Evolutionary conservation across 2,113 vertebrate species (phyloP).

Genomic region (Aphyosemion australe): DNA sequence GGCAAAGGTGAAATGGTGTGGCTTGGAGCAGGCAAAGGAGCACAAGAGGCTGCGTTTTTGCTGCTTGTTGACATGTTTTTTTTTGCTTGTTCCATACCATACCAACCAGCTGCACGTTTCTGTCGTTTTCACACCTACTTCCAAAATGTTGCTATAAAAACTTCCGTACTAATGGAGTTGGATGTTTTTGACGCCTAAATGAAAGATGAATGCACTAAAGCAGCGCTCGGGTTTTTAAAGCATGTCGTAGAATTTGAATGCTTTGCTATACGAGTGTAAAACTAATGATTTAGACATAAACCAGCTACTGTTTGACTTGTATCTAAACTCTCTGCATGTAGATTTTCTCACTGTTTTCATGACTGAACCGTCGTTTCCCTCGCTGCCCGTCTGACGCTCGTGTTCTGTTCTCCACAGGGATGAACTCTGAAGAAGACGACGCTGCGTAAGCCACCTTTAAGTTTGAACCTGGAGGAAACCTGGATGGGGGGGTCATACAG

Average conservation of each 20-base stretch:
- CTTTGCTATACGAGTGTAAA: not conserved
- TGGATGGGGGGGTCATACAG: slow-evolving; percentile 69
- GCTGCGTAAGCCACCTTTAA: slow-evolving; percentile 64
- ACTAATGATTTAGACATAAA: slow-evolving; percentile 4
- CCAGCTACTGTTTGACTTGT: slow-evolving; percentile 12
- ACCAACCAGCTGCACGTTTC: slow-evolving; percentile 74
- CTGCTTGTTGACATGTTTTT: slow-evolving; percentile 80
- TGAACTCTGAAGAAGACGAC: slow-evolving; percentile 89
- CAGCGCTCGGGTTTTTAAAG: slow-evolving; percentile 45
- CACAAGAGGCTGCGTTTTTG: slow-evolving; percentile 82
- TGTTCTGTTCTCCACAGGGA: slow-evolving; percentile 83
- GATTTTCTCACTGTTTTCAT: slow-evolving; percentile 27
- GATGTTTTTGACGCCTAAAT: not conserved
- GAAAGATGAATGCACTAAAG: slow-evolving; percentile 7
- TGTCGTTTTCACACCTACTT: slow-evolving; percentile 17
- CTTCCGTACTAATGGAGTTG: slow-evolving; percentile 20
- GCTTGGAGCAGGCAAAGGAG: slow-evolving; percentile 85
- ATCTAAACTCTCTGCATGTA: slow-evolving; percentile 33
- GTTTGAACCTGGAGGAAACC: slow-evolving; percentile 71
- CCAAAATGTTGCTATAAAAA: slow-evolving; percentile 26
- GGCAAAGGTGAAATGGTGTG: slow-evolving; percentile 96
- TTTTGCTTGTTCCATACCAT: slow-evolving; percentile 85
- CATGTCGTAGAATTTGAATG: slow-evolving; percentile 42
- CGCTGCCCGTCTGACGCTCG: slow-evolving; percentile 18
- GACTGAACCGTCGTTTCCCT: slow-evolving; percentile 8